Evolutionary conservation across 2,888 invertebrate species (phyloP), one percentile per base, ranked within the genome.

Genomic region (Spicauda simplicius): DNA sequence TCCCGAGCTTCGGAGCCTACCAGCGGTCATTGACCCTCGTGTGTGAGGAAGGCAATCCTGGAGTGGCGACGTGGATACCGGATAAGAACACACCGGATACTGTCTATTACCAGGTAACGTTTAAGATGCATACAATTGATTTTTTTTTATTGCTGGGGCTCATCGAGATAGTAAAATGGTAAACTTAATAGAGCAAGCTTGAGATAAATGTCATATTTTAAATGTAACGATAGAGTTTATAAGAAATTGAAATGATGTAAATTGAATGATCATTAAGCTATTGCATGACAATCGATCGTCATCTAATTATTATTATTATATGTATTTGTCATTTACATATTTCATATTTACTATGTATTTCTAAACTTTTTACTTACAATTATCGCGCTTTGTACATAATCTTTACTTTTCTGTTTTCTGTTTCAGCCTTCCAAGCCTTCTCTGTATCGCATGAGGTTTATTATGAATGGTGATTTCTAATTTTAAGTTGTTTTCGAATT

Each of bases 41-140:
- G 76, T 98, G 98, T 83, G 97, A 98, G 79, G 93, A 94, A 68
- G 98, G 98, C 4, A 96, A 96, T 77, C 97, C 98, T 0, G 98
- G 97, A 11, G 94, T 97, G 52, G 95, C 98, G 50, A 95, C 96
- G 71, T 98, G 98, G 97, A 97, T 96, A 0, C 98, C 98, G 0
- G 97, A 98, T 84, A 89, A 93, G 67, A 94, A 96, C 75, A 98
- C 98, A 0, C 98, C 98, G 0, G 97, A 98, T 83, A 96, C 97
- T 8, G 97, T 98, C 50, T 98, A 98, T 84, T 98, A 98, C 86
- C 98, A 97, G 95, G 97, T 97, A 84, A 74, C 4, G 37, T n/a
- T 19, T 14, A 25, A 53, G 50, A 18, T 0, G 14, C 14, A 4
- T n/a, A 45, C n/a, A 5, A n/a, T 45, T 45, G n/a, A 45, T 45